Percentiles rank a stretch among this genome's conserved stretches.
phyloP scores from a whole-genome alignment of 2,113 vertebrate genomes.

The Patagioenas fasciata region DNA sequence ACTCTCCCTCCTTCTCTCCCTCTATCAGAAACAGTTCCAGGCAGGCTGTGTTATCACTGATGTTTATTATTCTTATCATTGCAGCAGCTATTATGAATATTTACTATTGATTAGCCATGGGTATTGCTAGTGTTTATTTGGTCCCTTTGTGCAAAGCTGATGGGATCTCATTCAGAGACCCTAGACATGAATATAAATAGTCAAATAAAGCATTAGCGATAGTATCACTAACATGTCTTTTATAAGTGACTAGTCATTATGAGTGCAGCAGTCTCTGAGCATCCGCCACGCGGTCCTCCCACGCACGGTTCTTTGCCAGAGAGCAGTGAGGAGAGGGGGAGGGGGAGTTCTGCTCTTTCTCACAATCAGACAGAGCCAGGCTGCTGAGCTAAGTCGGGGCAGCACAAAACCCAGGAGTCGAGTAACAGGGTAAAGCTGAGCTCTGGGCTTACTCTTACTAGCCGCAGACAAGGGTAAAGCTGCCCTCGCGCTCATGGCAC shows the following conservation, averaged over 20 bases:
- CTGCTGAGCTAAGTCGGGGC: neutral
- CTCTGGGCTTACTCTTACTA: neutral
- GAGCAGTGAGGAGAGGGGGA: neutral
- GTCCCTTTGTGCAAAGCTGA: neutral
- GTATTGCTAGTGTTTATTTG: neutral
- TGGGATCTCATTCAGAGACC: neutral
- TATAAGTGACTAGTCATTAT: neutral
- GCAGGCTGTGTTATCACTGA: neutral
- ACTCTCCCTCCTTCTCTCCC: neutral
- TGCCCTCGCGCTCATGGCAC: accelerated
- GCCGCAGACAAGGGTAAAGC: accelerated
- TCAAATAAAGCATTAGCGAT: neutral
- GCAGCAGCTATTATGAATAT: neutral
- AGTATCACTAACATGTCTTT: neutral
- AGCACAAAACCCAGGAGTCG: neutral
- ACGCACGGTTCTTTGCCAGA: neutral
- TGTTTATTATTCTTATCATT: neutral
- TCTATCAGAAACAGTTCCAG: neutral
- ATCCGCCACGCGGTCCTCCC: conserved; percentile 20
- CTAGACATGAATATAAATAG: neutral
- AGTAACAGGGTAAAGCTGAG: neutral
- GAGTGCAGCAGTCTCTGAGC: neutral
- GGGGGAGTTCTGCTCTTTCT: conserved; percentile 28
- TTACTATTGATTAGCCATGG: neutral
- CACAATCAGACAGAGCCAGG: neutral